Conservation (phyloP, 2,113 vertebrate species). For the Telmatochromis brachygnathus region DNA sequence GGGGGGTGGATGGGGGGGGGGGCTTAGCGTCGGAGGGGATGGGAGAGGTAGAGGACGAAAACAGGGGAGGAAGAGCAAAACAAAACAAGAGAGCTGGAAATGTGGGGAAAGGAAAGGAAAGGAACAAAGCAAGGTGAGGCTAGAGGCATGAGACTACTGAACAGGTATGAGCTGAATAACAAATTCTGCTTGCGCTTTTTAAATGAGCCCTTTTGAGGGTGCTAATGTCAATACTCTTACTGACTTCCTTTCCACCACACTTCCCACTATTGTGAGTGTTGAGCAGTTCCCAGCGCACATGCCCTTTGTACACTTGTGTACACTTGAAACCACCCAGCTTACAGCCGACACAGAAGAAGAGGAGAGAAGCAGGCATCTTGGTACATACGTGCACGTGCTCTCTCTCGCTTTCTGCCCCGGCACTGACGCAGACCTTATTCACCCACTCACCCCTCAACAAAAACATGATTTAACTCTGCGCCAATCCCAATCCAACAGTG, state of each 20-base stretch:
- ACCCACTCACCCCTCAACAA: conserved; percentile 27
- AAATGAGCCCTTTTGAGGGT: conserved; percentile 32
- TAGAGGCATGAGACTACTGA: conserved; percentile 20
- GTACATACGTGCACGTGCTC: neutral
- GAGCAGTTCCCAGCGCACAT: neutral
- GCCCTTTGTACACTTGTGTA: conserved; percentile 27
- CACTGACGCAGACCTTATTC: conserved; percentile 24
- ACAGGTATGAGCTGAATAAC: conserved; percentile 66
- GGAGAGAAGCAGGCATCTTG: neutral
- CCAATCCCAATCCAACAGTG: neutral
- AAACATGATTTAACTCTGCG: conserved; percentile 43
- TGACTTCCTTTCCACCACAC: conserved; percentile 5
- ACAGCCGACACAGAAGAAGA: neutral
- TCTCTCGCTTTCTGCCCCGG: neutral
- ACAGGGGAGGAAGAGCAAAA: conserved; percentile 6
- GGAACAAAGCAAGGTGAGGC: neutral
- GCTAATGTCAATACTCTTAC: conserved; percentile 12
- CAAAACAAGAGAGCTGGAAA: neutral
- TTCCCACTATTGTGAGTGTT: neutral
- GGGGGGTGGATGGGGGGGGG: neutral
- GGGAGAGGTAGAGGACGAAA: conserved; percentile 8
- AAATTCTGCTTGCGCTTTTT: conserved; percentile 39
- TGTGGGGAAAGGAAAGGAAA: neutral
- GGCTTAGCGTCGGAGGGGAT: neutral
- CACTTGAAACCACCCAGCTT: neutral